Percentiles rank a stretch among this genome's conserved stretches.
Evolutionary conservation across 2,113 vertebrate species (phyloP).

Genomic region (Fulica atra): DNA sequence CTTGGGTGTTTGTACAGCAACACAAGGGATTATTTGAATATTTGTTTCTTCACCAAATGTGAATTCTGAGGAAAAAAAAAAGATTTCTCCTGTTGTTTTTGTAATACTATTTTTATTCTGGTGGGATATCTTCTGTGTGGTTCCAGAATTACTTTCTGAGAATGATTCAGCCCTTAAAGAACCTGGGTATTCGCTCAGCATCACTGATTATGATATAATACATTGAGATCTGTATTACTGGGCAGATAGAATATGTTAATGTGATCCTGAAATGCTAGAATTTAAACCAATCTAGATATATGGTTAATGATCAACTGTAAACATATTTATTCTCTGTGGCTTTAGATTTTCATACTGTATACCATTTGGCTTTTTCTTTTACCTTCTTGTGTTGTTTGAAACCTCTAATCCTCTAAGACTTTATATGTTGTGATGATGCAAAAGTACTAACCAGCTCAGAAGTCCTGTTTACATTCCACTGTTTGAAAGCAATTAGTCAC

Average conservation of each 20-base stretch:
- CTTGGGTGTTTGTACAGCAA: background rate
- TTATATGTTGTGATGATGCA: background rate
- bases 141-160: background rate
- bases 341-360: background rate
- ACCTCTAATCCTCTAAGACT: background rate
- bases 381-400: background rate
- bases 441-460: background rate
- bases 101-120: background rate
- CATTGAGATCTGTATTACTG: rapidly evolving
- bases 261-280: background rate
- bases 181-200: background rate
- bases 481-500: conserved; percentile 17
- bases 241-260: background rate
- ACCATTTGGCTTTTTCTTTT: background rate
- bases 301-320: background rate
- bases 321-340: background rate
- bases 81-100: background rate
- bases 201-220: background rate
- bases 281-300: background rate
- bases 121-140: background rate
- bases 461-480: background rate
- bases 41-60: background rate
- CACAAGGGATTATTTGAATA: background rate
- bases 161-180: background rate
- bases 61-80: background rate